Conservation (phyloP, 2,888 invertebrate species). For the Calliopum simillimum region DNA sequence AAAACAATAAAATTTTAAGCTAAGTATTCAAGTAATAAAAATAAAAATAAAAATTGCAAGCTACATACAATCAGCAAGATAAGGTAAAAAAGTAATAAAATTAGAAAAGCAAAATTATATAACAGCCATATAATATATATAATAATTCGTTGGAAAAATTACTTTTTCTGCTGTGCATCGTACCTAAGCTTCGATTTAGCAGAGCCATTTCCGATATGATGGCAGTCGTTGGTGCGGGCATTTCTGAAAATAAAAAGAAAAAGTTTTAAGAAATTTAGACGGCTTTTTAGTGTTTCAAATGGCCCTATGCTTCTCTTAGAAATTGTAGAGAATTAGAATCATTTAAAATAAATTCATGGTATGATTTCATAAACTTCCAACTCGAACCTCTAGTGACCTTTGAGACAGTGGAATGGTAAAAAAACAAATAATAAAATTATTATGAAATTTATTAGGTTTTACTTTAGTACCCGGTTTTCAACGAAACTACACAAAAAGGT, state of each 20-base stretch:
- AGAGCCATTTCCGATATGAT: slow-evolving; percentile 71
- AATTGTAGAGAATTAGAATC: no score
- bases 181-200: slow-evolving; percentile 62
- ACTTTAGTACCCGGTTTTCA: no score
- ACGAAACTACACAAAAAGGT: no score
- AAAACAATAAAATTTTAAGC: neutral
- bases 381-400: no score
- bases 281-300: no score
- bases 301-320: no score
- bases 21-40: neutral
- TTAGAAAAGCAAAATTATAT: neutral
- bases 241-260: slow-evolving; percentile 73
- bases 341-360: no score
- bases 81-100: slow-evolving; percentile 12
- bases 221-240: slow-evolving; percentile 86
- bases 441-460: no score
- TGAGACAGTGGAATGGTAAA: no score
- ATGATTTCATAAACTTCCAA: no score
- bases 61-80: slow-evolving; percentile 12
- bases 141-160: slow-evolving; percentile 37
- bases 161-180: slow-evolving; percentile 49
- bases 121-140: neutral
- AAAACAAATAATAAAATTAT: no score
- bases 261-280: neutral
- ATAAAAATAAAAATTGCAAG: neutral